Conservation (phyloP, 2,888 invertebrate species). For the Dendrolimus houi region DNA sequence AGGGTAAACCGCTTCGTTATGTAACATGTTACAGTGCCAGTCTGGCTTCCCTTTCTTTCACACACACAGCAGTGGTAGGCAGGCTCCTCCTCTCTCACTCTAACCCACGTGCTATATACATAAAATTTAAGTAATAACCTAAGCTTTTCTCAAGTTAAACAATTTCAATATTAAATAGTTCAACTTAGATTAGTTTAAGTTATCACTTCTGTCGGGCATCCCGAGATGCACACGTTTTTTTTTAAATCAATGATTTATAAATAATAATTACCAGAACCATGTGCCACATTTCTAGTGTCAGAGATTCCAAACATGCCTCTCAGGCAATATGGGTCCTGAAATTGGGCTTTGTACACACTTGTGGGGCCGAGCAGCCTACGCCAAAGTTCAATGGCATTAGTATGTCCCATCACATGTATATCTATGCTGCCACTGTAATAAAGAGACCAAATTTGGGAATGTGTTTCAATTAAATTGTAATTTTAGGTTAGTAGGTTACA, state of each 20-base stretch:
- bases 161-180: too few relatives aligned
- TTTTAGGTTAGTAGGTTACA: neutral
- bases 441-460: neutral
- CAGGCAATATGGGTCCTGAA: slow-evolving; percentile 85
- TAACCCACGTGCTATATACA: too few relatives aligned
- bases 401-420: slow-evolving; percentile 85
- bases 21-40: too few relatives aligned
- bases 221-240: too few relatives aligned
- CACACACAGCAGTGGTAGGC: too few relatives aligned
- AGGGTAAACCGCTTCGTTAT: too few relatives aligned
- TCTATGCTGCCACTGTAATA: slow-evolving; percentile 88
- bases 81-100: too few relatives aligned
- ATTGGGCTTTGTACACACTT: slow-evolving; percentile 88
- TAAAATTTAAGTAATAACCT: too few relatives aligned
- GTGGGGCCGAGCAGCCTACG: slow-evolving; percentile 92
- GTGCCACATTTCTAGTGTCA: slow-evolving; percentile 95
- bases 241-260: neutral
- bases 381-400: slow-evolving; percentile 88
- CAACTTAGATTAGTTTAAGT: too few relatives aligned
- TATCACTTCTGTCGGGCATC: too few relatives aligned
- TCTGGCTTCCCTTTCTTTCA: too few relatives aligned
- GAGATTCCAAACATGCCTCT: slow-evolving; percentile 91
- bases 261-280: slow-evolving; percentile 86
- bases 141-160: too few relatives aligned
- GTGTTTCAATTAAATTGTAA: neutral